Evolutionary conservation across 2,797 vertebrate species (phyloP).

Genomic region (Etheostoma nigrum): DNA sequence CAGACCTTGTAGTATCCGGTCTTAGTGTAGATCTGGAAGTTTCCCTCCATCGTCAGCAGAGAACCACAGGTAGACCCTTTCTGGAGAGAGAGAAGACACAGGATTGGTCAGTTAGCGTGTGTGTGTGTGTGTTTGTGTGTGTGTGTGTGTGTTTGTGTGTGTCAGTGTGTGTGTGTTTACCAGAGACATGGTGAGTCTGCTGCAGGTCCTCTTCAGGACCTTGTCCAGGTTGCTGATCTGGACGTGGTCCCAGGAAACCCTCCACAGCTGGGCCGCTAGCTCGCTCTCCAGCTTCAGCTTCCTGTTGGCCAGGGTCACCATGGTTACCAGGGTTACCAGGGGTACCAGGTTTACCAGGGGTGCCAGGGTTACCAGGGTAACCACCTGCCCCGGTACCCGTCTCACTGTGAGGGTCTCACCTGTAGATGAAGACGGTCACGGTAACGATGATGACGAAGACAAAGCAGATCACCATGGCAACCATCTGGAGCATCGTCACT

Average conservation of each 20-base stretch:
- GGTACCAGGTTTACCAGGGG: too few species aligned
- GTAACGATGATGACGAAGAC: constrained; percentile 86
- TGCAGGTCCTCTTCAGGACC: constrained; percentile 87
- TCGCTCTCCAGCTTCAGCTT: constrained; percentile 95
- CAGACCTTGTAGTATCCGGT: constrained; percentile 91
- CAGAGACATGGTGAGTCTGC: constrained; percentile 91
- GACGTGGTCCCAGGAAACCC: constrained; percentile 91
- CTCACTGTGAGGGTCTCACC: constrained; percentile 74
- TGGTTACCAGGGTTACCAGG: too few species aligned
- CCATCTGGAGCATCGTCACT: constrained; percentile 89
- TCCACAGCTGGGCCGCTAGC: constrained; percentile 91
- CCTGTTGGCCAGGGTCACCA: constrained; percentile 71
- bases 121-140: neutral
- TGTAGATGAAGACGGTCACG: constrained; percentile 91
- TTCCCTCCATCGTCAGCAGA: constrained; percentile 89
- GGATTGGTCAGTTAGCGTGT: neutral
- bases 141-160: neutral
- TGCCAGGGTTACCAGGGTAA: too few species aligned
- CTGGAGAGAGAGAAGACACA: constrained; percentile 67
- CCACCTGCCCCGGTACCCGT: too few species aligned
- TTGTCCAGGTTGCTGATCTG: constrained; percentile 91
- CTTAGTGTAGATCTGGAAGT: constrained; percentile 92
- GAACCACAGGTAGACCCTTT: constrained; percentile 93
- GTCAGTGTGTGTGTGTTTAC: constrained; percentile 65
- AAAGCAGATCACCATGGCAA: constrained; percentile 90